Evolutionary conservation across 2,113 vertebrate genomes (phyloP), one percentile per base, ranked within the genome.

Genomic region (Xiphophorus maculatus): DNA sequence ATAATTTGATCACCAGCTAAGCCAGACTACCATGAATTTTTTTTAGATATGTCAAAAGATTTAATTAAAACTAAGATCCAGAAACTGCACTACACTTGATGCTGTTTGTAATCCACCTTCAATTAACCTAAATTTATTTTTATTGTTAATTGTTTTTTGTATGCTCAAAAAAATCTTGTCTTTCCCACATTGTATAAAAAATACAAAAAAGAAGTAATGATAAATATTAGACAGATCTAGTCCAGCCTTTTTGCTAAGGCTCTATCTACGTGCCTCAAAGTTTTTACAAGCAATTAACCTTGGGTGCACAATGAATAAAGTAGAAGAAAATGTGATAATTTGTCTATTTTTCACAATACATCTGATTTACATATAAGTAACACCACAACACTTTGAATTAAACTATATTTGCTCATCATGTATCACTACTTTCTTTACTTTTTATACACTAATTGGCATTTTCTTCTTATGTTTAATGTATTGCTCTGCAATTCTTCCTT

Each of bases 301-400:
- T 69, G 0, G 3, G 14, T 17, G n/a, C 37, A 28, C 8, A 30
- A 30, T 29, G 17, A 69, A 69, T 30, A 3, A 51, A 69, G 66
- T 29, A 10, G 27, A 42, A 67, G 12, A 44, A 29, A 42, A 17
- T 68, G 17, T 48, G 15, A 29, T 51, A 25, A 69, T 29, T 30
- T 29, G 32, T 51, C 42, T 2, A 12, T 69, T 69, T 51, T 17
- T 51, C 42, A 69, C 9, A 30, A 2, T 15, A 32, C 29, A 69
- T 48, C 22, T 69, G 42, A 69, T 66, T 66, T 69, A 48, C 15
- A 30, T 29, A 51, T 69, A 69, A 25, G 66, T 30, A 29, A 67
- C 27, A 30, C 40, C 27, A 27, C 25, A 37, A 14, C 35, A 13
- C 40, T 66, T 76, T 63, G 19, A 48, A 30, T 63, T 69, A 35